Base-by-base conservation (phyloP, 2,888 invertebrate species). In the Elmis aenea region DNA sequence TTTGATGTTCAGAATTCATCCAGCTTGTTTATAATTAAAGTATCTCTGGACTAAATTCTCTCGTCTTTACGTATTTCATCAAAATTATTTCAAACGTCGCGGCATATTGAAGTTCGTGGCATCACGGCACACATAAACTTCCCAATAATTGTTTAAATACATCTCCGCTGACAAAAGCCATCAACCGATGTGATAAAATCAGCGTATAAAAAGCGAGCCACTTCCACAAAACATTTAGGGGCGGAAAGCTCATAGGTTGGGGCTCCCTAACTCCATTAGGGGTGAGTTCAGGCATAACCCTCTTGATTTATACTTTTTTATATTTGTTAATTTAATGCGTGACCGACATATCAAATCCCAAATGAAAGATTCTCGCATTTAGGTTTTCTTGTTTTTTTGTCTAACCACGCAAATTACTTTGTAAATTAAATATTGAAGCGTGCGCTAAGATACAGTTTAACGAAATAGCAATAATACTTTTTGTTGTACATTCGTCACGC, bases 231-330 rank as follows among this genome's bases (percentile, higher is more conserved):
- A 38, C 45, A 37, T 41, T 48, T 48, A 45, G 46, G 48, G 48
- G 48, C 39, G 46, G 44, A 48, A 46, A 45, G 42, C 48, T 40
- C 40, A 42, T 45, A 46, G 43, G 42, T 38, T 33, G 37, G 41
- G 46, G 38, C 40, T 42, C 46, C 34, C 42, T 40, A 46, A 45
- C 44, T 45, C 45, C 46, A 46, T 49, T 49, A 46, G 42, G 49
- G 43, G 49, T 38, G 42, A 42, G 46, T 48, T 45, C 40, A 42
- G 41, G 42, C 42, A 45, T 41, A 38, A 38, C 47, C 47, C 50
- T 48, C 48, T 46, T 50, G 50, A 50, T 50, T 50, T 50, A 50
- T 50, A 48, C 42, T 46, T 50, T 50, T 50, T 50, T 48, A 50
- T 50, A 48, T 48, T 50, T 48, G 50, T 50, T 50, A 50, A 50